Evolutionary conservation across 2,113 vertebrate species (phyloP).

Genomic region (Syngnathus scovelli): DNA sequence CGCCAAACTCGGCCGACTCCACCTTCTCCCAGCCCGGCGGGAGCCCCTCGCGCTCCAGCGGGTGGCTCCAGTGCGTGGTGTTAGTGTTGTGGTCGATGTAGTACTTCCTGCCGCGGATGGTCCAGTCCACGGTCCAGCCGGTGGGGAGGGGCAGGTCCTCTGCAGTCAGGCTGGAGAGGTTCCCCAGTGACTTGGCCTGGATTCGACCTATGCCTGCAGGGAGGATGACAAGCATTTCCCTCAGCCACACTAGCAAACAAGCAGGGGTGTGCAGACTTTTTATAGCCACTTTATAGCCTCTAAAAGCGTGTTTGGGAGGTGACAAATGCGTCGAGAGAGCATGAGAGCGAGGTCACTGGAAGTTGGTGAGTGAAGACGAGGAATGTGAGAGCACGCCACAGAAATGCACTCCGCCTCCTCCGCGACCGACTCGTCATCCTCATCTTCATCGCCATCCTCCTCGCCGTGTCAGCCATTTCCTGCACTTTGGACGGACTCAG

Average conservation of each 20-base stretch:
- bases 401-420: constrained; percentile 45
- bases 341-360: constrained; percentile 31
- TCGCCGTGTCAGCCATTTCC: constrained; percentile 38
- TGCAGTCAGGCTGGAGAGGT: constrained; percentile 82
- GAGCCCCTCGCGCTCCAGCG: constrained; percentile 90
- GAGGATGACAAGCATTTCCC: constrained; percentile 39
- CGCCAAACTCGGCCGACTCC: constrained; percentile 89
- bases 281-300: not conserved
- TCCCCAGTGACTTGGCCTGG: constrained; percentile 93
- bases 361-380: constrained; percentile 47
- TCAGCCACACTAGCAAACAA: constrained; percentile 27
- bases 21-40: constrained; percentile 96
- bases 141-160: constrained; percentile 89
- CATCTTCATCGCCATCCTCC: constrained; percentile 15
- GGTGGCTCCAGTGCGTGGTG: constrained; percentile 98
- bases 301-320: constrained; percentile 11
- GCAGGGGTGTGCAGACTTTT: not conserved
- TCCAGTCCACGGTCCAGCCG: constrained; percentile 98
- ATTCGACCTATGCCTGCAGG: constrained; percentile 86
- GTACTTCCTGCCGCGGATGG: constrained; percentile 93
- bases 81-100: constrained; percentile 98
- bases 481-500: constrained; percentile 4
- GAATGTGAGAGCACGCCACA: constrained; percentile 50
- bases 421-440: constrained; percentile 12
- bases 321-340: constrained; percentile 35